A percentile compares a stretch with the other conserved stretches of the same genome.
Evolutionary conservation across 2,888 invertebrate genomes (phyloP).

Genomic region (Drosophila gaucha): DNA sequence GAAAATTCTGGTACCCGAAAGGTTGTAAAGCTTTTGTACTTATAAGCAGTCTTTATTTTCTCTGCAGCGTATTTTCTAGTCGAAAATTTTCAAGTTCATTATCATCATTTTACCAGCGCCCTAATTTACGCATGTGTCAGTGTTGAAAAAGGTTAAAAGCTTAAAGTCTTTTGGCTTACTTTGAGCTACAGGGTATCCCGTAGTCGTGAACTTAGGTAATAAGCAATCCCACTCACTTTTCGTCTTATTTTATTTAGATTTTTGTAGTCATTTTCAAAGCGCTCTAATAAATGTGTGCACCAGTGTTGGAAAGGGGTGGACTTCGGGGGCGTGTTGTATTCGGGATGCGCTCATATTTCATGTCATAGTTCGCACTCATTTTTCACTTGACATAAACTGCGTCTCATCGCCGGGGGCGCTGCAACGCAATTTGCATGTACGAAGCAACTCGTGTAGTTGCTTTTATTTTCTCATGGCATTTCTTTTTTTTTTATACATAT

Average conservation of each 20-base stretch:
- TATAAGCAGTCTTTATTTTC: neutral
- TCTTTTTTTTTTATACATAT: conserved; percentile 4
- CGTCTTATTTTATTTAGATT: conserved; percentile 26
- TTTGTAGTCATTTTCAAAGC: conserved; percentile 37
- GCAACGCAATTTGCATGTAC: conserved; percentile 79
- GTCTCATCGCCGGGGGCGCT: conserved; percentile 67
- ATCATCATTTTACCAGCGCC: too few relatives aligned
- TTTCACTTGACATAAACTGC: conserved; percentile 76
- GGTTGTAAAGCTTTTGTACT: neutral
- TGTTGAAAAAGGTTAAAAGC: neutral
- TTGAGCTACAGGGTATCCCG: neutral
- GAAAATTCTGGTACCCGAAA: neutral
- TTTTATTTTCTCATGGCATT: conserved; percentile 21
- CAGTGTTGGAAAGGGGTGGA: neutral
- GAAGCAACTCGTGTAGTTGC: conserved; percentile 45
- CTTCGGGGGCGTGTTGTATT: conserved; percentile 31
- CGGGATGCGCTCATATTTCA: conserved; percentile 65
- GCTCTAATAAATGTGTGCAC: conserved; percentile 32
- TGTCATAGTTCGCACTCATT: conserved; percentile 79
- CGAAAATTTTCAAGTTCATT: neutral
- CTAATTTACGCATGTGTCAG: too few relatives aligned
- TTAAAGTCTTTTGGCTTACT: neutral
- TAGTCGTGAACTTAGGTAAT: neutral
- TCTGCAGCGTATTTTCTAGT: neutral
- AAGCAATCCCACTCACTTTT: neutral